Evolutionary conservation across 2,113 vertebrate species (phyloP).

Genomic region (Tympanuchus pallidicinctus): DNA sequence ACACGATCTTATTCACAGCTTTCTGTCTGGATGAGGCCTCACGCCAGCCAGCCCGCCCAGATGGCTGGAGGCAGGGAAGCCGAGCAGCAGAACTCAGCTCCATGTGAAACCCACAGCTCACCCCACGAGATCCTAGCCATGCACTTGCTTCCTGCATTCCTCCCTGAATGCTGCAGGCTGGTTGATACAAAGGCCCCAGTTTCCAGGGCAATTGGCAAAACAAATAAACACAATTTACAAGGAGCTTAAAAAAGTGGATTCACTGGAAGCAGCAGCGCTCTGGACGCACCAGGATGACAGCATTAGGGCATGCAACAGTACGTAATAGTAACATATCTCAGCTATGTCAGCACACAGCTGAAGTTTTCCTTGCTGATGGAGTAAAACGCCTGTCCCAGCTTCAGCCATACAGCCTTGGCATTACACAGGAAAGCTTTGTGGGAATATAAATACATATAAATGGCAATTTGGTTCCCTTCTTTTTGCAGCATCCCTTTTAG

Average conservation of each 20-base stretch:
- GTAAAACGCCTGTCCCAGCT: not conserved
- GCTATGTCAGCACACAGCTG: not conserved
- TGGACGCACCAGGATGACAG: not conserved
- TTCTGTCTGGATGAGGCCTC: not conserved
- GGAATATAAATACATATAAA: not conserved
- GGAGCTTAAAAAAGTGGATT: not conserved
- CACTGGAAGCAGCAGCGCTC: not conserved
- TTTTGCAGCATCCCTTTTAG: not conserved
- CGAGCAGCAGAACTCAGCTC: not conserved
- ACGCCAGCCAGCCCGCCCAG: accelerated
- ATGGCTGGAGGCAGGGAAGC: not conserved
- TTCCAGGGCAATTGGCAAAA: slow-evolving; percentile 34
- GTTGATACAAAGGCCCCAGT: not conserved
- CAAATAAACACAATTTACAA: not conserved
- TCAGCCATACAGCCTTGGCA: not conserved
- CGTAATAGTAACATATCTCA: not conserved
- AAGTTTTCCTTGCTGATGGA: not conserved
- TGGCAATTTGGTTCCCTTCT: not conserved
- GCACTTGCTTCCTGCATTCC: not conserved
- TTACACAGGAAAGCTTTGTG: not conserved
- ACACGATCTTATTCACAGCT: not conserved
- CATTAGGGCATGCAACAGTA: not conserved
- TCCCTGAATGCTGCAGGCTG: not conserved
- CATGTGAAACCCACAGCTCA: accelerated
- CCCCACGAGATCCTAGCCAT: not conserved